Percentiles rank a stretch among this genome's conserved stretches.
phyloP scores from a whole-genome alignment of 2,888 invertebrate species.

The Ectemnius continuus region DNA sequence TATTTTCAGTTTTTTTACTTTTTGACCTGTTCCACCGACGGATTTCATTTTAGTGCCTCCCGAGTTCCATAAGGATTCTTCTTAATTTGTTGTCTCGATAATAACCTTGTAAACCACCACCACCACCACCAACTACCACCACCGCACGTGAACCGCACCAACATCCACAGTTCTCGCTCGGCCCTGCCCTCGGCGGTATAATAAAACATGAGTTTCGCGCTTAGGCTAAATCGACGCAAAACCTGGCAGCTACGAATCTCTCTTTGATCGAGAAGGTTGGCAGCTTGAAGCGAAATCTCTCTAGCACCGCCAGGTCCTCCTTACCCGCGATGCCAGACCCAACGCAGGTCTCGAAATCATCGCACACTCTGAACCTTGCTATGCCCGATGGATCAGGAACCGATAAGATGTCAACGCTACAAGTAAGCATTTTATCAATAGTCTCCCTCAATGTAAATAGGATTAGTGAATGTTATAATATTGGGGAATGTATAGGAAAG shows the following conservation, averaged over 20 bases:
- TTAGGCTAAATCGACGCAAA: slow-evolving; percentile 70
- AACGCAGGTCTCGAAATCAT: slow-evolving; percentile 59
- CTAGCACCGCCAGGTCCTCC: slow-evolving; percentile 65
- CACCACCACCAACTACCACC: slow-evolving; percentile 10
- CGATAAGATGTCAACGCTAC: slow-evolving; percentile 76
- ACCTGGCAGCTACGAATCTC: slow-evolving; percentile 66
- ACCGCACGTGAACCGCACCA: slow-evolving; percentile 8
- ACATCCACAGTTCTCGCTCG: slow-evolving; percentile 29
- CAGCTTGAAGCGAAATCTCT: slow-evolving; percentile 66
- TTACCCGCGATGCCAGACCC: slow-evolving; percentile 64
- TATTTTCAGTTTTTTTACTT: background rate
- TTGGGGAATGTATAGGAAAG: slow-evolving; percentile 66
- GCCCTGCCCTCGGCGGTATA: slow-evolving; percentile 37
- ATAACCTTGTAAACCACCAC: slow-evolving; percentile 5
- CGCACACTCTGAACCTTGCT: slow-evolving; percentile 58
- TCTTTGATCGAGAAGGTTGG: slow-evolving; percentile 70
- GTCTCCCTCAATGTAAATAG: background rate
- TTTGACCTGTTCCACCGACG: background rate
- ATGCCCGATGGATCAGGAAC: slow-evolving; percentile 61
- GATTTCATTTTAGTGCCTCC: too few species aligned
- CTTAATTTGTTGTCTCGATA: too few species aligned
- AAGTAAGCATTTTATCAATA: slow-evolving; percentile 59
- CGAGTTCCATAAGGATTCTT: background rate
- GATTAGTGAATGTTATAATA: background rate
- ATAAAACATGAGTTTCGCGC: slow-evolving; percentile 69